These are phyloP conservation scores for Margarornis squamiger DNA, from an alignment of 2,797 vertebrate species.

Conservation along the genomic window DNA sequence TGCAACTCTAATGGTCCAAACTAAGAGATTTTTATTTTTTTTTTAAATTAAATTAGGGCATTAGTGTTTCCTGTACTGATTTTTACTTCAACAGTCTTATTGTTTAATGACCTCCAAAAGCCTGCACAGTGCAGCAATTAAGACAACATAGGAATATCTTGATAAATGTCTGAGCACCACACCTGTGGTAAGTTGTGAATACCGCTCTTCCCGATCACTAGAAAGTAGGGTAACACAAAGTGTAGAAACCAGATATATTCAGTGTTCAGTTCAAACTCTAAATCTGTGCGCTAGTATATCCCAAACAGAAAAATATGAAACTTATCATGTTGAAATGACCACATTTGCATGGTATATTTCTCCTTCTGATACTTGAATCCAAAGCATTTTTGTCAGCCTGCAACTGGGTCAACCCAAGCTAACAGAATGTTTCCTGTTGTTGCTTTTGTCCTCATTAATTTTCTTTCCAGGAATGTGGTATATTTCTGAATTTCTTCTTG, in stretches of 20 bases:
- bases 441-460: not conserved
- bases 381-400: not conserved
- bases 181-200: not conserved
- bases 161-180: not conserved
- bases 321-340: not conserved
- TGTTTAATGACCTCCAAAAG: not conserved
- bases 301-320: not conserved
- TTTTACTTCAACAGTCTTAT: not conserved
- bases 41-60: slow-evolving; percentile 47
- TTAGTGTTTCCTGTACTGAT: slow-evolving; percentile 10
- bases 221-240: fast-evolving
- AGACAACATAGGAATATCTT: not conserved
- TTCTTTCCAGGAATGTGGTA: not conserved
- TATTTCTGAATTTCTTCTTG: not conserved
- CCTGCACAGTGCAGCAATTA: not conserved
- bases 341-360: not conserved
- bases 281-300: not conserved
- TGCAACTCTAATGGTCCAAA: slow-evolving; percentile 46
- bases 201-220: not conserved
- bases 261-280: not conserved
- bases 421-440: not conserved
- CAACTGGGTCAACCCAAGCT: fast-evolving
- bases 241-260: not conserved
- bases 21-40: slow-evolving; percentile 1
- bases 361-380: not conserved